Percentiles rank a stretch among this genome's conserved stretches.
These are phyloP conservation scores for Pycnomerus fuliginosus DNA, from an alignment of 2,888 invertebrate species.

Conservation along the genomic window DNA sequence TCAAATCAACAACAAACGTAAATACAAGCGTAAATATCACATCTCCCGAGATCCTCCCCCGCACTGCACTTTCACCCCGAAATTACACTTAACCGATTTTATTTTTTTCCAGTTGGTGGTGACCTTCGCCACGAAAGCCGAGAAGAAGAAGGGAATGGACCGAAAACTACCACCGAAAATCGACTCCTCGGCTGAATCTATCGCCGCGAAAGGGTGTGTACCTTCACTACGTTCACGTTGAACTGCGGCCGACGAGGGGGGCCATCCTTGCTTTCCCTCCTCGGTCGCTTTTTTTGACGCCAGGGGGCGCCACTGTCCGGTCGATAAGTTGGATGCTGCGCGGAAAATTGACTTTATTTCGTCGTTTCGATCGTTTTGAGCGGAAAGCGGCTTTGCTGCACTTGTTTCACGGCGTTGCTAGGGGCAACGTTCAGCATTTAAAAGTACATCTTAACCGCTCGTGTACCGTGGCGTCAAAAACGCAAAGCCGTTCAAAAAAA, in stretches of 20 bases:
- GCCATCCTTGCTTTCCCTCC: conserved; percentile 46
- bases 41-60: conserved; percentile 1
- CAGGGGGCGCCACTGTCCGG: conserved; percentile 45
- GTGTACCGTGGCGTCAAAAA: too few species aligned
- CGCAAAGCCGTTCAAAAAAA: too few species aligned
- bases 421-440: too few species aligned
- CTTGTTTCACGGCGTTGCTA: too few species aligned
- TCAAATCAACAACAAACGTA: conserved; percentile 49
- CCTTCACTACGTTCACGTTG: conserved; percentile 32
- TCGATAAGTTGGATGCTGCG: conserved; percentile 53
- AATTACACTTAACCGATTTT: conserved; percentile 27
- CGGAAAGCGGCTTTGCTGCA: too few species aligned
- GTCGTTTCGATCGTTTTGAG: too few species aligned
- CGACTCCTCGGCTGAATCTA: conserved; percentile 61
- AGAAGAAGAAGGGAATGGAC: conserved; percentile 51
- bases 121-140: conserved; percentile 49
- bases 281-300: conserved; percentile 30
- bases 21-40: conserved; percentile 55
- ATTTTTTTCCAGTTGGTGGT: conserved; percentile 39
- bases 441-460: too few species aligned
- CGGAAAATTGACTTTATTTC: conserved; percentile 37
- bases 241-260: conserved; percentile 39
- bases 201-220: conserved; percentile 70
- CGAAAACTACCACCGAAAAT: conserved; percentile 52
- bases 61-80: conserved; percentile 5